These are phyloP conservation scores for Jordanella pulchra DNA, from an alignment of 2,797 vertebrate species.

Conservation along the genomic window DNA sequence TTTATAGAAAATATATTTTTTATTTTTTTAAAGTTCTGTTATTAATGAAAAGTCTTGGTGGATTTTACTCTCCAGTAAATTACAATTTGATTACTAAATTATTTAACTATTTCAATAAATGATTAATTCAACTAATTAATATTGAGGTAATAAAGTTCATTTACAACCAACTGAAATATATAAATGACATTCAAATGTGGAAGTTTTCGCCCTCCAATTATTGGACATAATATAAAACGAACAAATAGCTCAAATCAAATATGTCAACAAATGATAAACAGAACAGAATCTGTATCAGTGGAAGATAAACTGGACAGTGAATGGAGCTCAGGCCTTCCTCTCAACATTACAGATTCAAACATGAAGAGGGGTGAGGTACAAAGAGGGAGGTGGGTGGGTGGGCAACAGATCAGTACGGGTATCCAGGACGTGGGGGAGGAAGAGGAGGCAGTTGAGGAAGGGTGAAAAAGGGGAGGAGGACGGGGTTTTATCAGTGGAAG, in stretches of 20 bases:
- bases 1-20: too few relatives aligned
- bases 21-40: too few relatives aligned
- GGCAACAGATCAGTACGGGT: constrained; percentile 73
- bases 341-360: constrained; percentile 56
- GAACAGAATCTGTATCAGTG: constrained; percentile 17
- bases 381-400: constrained; percentile 45
- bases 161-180: background rate
- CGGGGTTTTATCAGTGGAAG: constrained; percentile 84
- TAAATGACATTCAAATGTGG: background rate
- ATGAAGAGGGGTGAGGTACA: constrained; percentile 67
- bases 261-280: constrained; percentile 19
- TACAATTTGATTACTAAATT: too few relatives aligned
- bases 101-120: too few relatives aligned
- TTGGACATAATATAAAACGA: background rate
- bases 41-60: too few relatives aligned
- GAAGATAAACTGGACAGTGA: constrained; percentile 32
- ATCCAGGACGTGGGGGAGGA: constrained; percentile 67
- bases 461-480: constrained; percentile 46
- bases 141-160: background rate
- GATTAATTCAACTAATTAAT: background rate
- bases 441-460: constrained; percentile 69
- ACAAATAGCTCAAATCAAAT: constrained; percentile 3
- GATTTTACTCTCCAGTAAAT: too few relatives aligned
- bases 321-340: constrained; percentile 43
- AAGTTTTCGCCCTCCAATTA: background rate